Evolutionary conservation across 2,113 vertebrate species (phyloP).

Genomic region (Cepphus grylle): DNA sequence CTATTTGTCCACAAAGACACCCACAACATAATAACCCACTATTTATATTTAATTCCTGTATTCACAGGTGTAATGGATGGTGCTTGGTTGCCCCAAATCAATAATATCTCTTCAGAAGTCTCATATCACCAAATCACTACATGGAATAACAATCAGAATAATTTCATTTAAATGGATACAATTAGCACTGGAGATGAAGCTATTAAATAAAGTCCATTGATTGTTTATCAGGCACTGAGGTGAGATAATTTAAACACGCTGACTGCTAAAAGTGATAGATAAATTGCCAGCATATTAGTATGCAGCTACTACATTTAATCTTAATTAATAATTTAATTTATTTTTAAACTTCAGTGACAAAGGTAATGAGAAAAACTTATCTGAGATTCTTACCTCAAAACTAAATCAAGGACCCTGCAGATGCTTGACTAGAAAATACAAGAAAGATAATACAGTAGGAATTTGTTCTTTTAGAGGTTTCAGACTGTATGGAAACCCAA

Average conservation of each 20-base stretch:
- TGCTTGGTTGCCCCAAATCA: constrained; percentile 35
- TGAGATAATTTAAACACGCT: background rate
- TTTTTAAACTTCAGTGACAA: background rate
- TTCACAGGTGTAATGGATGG: constrained; percentile 44
- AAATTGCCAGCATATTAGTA: background rate
- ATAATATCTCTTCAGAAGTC: constrained; percentile 45
- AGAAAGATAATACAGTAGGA: background rate
- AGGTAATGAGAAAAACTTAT: background rate
- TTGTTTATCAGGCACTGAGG: constrained; percentile 36
- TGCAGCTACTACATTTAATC: background rate
- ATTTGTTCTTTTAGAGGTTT: background rate
- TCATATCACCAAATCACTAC: constrained; percentile 42
- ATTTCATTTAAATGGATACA: constrained; percentile 52
- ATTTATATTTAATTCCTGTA: constrained; percentile 43
- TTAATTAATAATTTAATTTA: background rate
- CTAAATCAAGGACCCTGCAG: background rate
- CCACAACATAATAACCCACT: constrained; percentile 28
- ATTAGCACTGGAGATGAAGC: constrained; percentile 35
- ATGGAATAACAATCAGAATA: constrained; percentile 52
- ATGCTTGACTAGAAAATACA: background rate
- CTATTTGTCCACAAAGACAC: constrained; percentile 48
- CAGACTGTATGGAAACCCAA: background rate
- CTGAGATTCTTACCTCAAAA: background rate
- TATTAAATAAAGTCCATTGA: constrained; percentile 43
- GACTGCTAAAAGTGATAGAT: background rate